Percentiles rank a stretch among this genome's conserved stretches.
Conservation (phyloP, 2,888 invertebrate species). For the Calephelis perditalis region DNA sequence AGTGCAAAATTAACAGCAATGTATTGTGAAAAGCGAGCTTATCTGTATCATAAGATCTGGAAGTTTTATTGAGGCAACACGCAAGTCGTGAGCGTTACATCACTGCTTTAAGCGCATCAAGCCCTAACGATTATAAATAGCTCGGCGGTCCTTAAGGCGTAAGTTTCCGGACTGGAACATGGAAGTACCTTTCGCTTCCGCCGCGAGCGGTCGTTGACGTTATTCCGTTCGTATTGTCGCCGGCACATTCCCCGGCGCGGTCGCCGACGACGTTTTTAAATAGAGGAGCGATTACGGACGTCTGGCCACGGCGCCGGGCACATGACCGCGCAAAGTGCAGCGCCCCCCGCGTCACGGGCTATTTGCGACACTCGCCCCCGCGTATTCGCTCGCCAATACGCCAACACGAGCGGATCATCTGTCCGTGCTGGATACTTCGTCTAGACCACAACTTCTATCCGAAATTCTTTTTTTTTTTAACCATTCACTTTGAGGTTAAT, state of each 20-base stretch:
- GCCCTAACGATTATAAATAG: constrained; percentile 62
- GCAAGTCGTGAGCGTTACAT: constrained; percentile 22
- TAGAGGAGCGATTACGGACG: constrained; percentile 73
- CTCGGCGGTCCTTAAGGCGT: constrained; percentile 67
- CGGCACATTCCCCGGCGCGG: constrained; percentile 65
- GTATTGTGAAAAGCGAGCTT: too few relatives aligned
- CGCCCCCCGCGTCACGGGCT: constrained; percentile 74
- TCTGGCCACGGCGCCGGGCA: constrained; percentile 69
- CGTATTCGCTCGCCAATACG: constrained; percentile 24
- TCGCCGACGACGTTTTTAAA: constrained; percentile 71
- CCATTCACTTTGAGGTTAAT: too few relatives aligned
- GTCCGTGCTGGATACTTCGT: background rate
- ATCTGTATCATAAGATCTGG: background rate
- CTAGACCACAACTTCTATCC: too few relatives aligned
- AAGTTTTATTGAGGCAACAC: constrained; percentile 27
- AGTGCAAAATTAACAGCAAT: too few relatives aligned
- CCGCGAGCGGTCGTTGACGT: constrained; percentile 71
- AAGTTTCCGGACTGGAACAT: constrained; percentile 74
- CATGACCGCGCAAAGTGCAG: constrained; percentile 75
- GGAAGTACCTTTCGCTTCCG: constrained; percentile 60
- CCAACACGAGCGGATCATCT: background rate
- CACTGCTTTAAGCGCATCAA: constrained; percentile 24
- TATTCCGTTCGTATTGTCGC: constrained; percentile 55
- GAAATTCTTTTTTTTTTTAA: too few relatives aligned
- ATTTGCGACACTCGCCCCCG: constrained; percentile 54